Evolutionary conservation across 37 sponge, comb jelly and placozoan species (phyloP), one percentile per base, ranked within the genome.

Genomic region (Amphimedon queenslandica): DNA sequence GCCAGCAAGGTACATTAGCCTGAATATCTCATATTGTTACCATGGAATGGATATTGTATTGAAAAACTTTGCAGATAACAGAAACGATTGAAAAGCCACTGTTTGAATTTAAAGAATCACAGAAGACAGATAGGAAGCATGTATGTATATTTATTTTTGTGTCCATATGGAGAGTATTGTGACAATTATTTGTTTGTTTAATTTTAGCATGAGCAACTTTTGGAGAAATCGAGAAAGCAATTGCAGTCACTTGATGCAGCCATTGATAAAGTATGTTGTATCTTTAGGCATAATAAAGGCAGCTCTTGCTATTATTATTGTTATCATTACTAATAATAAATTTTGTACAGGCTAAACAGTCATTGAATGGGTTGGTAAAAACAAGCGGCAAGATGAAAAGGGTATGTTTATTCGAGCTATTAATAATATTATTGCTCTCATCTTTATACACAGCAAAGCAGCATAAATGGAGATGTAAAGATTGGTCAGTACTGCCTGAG

Each of bases 31-130:
- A 8, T 47, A 13, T 13, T 47, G 53, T 47, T 13, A 13, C 38
- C 21, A 10, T 67, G 61, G 5, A 60, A n/a, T 60, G 28, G 23
- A 18, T 60, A 60, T n/a, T 25, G 61, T 6, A 25, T 60, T 11
- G 5, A 25, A 25, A n/a, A 41, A 16, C 11, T 37, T 60, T 80
- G 18, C 63, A 72, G 74, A 68, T 80, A 23, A 28, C 51, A 6
- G 33, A 73, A 34, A 78, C 84, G 23, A 43, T 90, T 34, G 82
- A 84, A 42, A 90, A 84, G 36, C 69, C 77, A 53, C 35, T 90
- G 32, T 69, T 81, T 64, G 90, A 90, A 27, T 90, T 64, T 55
- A 90, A 90, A 51, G 90, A 84, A 24, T 61, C 78, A 34, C 86
- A 80, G 36, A 90, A 90, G 78, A 84, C 81, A 53, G 73, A 37